phyloP scores from a whole-genome alignment of 2,113 vertebrate species.

The Pseudorasbora parva region DNA sequence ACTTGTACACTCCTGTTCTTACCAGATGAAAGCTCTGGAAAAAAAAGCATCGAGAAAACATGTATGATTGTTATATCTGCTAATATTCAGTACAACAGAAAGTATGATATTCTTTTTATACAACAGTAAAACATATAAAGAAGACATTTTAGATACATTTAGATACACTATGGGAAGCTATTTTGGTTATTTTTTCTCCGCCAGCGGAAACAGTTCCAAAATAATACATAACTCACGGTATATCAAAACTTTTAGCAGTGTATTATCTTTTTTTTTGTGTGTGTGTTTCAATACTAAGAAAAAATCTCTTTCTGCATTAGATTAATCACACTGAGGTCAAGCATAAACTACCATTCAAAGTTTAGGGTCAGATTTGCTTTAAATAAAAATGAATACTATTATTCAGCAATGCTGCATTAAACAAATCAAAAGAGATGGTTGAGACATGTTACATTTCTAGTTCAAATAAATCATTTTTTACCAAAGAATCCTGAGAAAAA shows the following conservation, averaged over 20 bases:
- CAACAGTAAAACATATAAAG: not conserved
- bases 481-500: no score
- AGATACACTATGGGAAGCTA: not conserved
- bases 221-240: not conserved
- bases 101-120: not conserved
- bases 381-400: not conserved
- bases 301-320: not conserved
- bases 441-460: not conserved
- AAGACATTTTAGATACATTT: no score
- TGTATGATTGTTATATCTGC: not conserved
- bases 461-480: not conserved
- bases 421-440: not conserved
- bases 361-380: not conserved
- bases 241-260: not conserved
- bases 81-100: not conserved
- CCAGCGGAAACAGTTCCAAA: not conserved
- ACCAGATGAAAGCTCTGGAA: not conserved
- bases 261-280: not conserved
- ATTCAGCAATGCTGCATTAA: not conserved
- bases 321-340: not conserved
- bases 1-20: not conserved
- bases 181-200: not conserved
- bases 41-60: not conserved
- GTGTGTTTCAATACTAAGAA: not conserved
- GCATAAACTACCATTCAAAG: not conserved